A percentile compares a stretch with the other conserved stretches of the same genome.
Conservation (phyloP, 1,140 invertebrate species). For the Drosophila teissieri region DNA sequence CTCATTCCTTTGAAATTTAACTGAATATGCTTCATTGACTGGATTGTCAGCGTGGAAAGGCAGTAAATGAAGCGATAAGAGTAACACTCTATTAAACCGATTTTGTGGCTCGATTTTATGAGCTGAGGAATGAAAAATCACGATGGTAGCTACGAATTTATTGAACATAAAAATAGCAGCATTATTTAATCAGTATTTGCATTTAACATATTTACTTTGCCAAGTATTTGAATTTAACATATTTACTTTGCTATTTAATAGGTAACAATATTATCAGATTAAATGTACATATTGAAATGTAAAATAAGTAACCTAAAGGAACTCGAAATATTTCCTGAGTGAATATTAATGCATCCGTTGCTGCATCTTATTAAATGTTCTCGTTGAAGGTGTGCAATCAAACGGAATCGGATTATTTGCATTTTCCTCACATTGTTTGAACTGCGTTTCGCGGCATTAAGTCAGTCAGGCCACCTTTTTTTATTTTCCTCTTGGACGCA, state of each 20-base stretch:
- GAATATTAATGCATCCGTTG: constrained; percentile 1
- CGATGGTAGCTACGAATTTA: neutral
- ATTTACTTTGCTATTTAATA: no score
- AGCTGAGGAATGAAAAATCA: neutral
- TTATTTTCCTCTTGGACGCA: neutral
- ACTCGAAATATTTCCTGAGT: neutral
- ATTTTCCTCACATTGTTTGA: constrained; percentile 13
- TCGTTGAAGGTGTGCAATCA: neutral
- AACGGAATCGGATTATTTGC: constrained; percentile 1
- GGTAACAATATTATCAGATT: neutral
- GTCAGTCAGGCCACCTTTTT: constrained; percentile 17
- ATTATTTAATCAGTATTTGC: neutral
- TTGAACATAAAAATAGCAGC: neutral
- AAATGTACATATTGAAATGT: neutral
- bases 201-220: no score
- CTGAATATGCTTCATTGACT: neutral
- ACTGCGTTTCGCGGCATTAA: constrained; percentile 29
- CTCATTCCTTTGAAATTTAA: neutral
- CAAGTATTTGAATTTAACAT: no score
- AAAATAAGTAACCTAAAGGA: neutral
- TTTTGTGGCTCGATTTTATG: neutral
- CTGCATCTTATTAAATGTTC: neutral
- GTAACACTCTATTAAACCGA: constrained; percentile 1
- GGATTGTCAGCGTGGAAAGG: neutral
- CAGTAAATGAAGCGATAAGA: neutral